Evolutionary conservation across 2,888 invertebrate species (phyloP).

Genomic region (Apeira syringaria): DNA sequence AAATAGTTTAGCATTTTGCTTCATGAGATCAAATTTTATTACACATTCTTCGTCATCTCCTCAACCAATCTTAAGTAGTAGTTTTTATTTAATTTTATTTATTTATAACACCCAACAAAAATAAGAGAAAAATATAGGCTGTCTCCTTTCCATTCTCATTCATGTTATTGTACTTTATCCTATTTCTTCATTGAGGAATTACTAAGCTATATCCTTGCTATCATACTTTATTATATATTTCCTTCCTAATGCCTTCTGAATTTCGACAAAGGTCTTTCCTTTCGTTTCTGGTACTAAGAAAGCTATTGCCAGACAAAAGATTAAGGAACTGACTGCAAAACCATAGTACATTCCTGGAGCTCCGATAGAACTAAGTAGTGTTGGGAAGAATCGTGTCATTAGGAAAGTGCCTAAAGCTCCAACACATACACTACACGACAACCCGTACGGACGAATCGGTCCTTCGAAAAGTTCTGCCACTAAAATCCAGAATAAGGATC

Average conservation of each 20-base stretch:
- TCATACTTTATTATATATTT: background rate
- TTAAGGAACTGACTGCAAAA: slow-evolving; percentile 5
- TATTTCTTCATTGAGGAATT: too few species aligned
- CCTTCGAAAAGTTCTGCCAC: slow-evolving; percentile 46
- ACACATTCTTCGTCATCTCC: too few species aligned
- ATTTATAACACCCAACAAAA: too few species aligned
- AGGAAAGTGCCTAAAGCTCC: background rate
- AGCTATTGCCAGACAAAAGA: background rate
- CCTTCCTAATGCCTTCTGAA: slow-evolving; percentile 3
- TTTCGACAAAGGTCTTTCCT: slow-evolving; percentile 1
- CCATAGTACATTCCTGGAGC: slow-evolving; percentile 10
- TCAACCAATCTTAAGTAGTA: too few species aligned
- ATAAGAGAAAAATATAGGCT: too few species aligned
- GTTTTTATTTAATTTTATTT: too few species aligned
- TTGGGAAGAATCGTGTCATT: slow-evolving; percentile 10
- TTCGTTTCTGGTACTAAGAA: slow-evolving; percentile 12
- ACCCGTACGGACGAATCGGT: slow-evolving; percentile 30
- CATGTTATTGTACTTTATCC: too few species aligned
- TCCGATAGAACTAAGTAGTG: slow-evolving; percentile 5
- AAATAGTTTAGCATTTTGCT: too few species aligned
- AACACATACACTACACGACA: slow-evolving; percentile 4
- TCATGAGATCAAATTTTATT: too few species aligned
- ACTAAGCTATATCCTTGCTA: too few species aligned
- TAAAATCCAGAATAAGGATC: slow-evolving; percentile 41
- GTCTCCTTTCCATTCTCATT: too few species aligned